A percentile compares a stretch with the other conserved stretches of the same genome.
Conservation (phyloP, 2,797 vertebrate species). For the Anguilla anguilla region DNA sequence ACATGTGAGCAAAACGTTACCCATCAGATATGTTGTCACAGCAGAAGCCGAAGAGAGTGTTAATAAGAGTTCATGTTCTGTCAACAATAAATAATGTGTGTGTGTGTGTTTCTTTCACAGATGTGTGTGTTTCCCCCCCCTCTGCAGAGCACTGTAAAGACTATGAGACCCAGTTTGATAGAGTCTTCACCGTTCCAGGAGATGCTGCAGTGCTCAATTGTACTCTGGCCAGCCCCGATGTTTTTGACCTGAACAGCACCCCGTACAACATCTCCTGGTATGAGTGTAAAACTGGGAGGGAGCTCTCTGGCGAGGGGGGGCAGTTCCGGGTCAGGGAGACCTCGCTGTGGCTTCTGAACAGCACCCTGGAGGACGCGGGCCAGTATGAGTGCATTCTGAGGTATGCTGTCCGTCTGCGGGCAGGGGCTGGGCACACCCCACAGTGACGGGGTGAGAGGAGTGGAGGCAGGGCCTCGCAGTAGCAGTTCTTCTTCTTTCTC, state of each 20-base stretch:
- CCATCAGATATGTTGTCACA: neutral
- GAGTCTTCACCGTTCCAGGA: slow-evolving; percentile 60
- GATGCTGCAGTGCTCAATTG: slow-evolving; percentile 63
- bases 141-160: slow-evolving; percentile 60
- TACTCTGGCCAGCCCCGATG: slow-evolving; percentile 42
- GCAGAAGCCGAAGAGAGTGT: neutral
- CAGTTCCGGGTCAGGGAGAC: slow-evolving; percentile 42
- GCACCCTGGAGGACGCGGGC: slow-evolving; percentile 48
- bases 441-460: neutral
- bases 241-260: slow-evolving; percentile 45
- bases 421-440: neutral
- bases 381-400: slow-evolving; percentile 61
- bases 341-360: slow-evolving; percentile 63
- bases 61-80: neutral
- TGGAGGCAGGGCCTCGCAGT: neutral
- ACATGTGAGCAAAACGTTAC: neutral
- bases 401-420: slow-evolving; percentile 45
- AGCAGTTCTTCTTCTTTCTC: neutral
- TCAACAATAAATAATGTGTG: neutral
- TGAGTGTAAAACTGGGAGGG: slow-evolving; percentile 30
- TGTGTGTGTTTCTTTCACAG: neutral
- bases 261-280: slow-evolving; percentile 66
- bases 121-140: neutral
- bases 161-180: slow-evolving; percentile 43
- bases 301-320: slow-evolving; percentile 44